phyloP scores from a whole-genome alignment of 2,888 invertebrate species.

The Drosophila crucigera region DNA sequence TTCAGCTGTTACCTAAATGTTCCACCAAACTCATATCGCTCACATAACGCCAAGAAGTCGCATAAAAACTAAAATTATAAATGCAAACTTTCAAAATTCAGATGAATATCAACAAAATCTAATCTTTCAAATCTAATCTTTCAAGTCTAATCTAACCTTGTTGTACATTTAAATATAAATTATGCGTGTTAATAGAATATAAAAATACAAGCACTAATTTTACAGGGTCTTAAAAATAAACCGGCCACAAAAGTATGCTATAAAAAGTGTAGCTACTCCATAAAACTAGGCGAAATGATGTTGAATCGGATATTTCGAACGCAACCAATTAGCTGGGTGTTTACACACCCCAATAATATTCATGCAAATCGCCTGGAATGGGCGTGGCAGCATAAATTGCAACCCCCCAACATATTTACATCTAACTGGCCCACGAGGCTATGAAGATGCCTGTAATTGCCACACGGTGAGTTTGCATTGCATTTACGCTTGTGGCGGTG shows the following conservation, averaged over 20 bases:
- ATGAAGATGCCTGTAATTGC: conserved; percentile 52
- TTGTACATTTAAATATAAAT: not conserved
- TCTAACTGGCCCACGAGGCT: not conserved
- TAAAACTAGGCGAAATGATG: not conserved
- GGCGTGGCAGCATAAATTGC: conserved; percentile 43
- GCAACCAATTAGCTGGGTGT: conserved; percentile 45
- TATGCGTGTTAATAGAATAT: not conserved
- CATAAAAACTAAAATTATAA: not conserved
- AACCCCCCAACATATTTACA: not conserved
- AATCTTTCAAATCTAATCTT: not conserved
- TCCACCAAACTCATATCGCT: conserved; percentile 26
- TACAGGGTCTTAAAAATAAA: not conserved
- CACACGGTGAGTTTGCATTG: conserved; percentile 29
- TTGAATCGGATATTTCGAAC: conserved; percentile 35
- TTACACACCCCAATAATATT: conserved; percentile 50
- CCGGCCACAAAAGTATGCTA: not conserved
- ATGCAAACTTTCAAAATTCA: not conserved
- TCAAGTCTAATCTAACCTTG: not conserved
- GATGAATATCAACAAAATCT: not conserved
- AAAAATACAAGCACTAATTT: not conserved
- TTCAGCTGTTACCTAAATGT: conserved; percentile 38
- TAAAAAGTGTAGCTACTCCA: fast-evolving
- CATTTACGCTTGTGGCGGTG: conserved; percentile 25
- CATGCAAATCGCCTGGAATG: conserved; percentile 53
- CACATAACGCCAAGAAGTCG: not conserved